Conservation (phyloP, 2,888 invertebrate species). For the Ctenicera cuprea region DNA sequence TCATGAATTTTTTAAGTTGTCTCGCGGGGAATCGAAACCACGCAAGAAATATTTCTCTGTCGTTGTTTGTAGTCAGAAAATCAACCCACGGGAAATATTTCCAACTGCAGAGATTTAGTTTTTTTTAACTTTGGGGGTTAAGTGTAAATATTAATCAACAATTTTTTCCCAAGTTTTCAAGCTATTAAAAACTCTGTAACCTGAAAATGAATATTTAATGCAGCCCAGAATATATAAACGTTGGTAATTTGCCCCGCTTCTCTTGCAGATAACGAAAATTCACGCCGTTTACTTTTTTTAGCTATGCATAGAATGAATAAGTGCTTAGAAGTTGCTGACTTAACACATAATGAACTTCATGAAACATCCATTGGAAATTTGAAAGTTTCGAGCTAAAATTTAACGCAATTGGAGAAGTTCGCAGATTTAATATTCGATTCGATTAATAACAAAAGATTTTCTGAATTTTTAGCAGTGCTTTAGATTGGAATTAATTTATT, state of each 20-base stretch:
- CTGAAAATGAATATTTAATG: constrained; percentile 29
- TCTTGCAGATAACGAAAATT: constrained; percentile 25
- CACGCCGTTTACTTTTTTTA: constrained; percentile 26
- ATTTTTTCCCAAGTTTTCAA: constrained; percentile 10
- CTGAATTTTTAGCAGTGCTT: too few species aligned
- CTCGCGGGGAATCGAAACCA: too few species aligned
- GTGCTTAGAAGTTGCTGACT: constrained; percentile 7
- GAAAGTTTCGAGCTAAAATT: too few species aligned
- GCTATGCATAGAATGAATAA: constrained; percentile 21
- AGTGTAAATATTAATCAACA: constrained; percentile 26
- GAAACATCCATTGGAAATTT: not conserved
- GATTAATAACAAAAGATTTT: too few species aligned
- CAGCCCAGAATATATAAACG: constrained; percentile 13
- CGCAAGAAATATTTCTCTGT: not conserved
- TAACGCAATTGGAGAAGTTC: not conserved
- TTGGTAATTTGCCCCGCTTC: constrained; percentile 1
- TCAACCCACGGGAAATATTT: too few species aligned
- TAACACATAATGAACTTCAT: not conserved
- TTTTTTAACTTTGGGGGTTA: not conserved
- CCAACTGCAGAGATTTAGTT: too few species aligned
- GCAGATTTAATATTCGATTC: not conserved
- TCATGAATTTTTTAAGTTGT: not conserved
- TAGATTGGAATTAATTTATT: too few species aligned
- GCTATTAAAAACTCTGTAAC: constrained; percentile 20
- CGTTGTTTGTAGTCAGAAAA: not conserved